A percentile compares a stretch with the other conserved stretches of the same genome.
These are phyloP conservation scores for Pollachius pollachius DNA, from an alignment of 2,113 vertebrate genomes.

Conservation along the genomic window DNA sequence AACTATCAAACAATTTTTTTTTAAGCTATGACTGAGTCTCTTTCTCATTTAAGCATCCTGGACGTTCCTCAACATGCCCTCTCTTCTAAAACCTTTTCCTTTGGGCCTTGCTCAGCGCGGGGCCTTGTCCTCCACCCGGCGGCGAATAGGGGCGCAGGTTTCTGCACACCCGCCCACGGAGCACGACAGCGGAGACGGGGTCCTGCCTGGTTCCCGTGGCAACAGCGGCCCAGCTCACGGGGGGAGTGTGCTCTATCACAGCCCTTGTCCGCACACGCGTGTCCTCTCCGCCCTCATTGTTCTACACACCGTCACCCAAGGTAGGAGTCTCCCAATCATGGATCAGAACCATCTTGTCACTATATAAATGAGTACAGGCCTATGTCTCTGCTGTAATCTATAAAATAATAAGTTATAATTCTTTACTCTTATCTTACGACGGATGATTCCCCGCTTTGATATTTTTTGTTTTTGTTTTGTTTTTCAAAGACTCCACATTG, in stretches of 20 bases:
- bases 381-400: no score
- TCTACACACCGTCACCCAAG: conserved; percentile 85
- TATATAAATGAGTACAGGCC: no score
- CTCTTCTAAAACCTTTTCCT: neutral
- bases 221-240: conserved; percentile 20
- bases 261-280: conserved; percentile 75
- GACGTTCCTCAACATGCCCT: neutral
- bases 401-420: no score
- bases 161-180: conserved; percentile 71
- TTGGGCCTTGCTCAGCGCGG: conserved; percentile 57
- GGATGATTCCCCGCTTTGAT: no score
- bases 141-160: conserved; percentile 82
- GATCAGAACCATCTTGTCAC: neutral
- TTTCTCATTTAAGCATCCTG: no score
- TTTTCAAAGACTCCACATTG: no score
- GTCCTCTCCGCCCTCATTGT: conserved; percentile 83
- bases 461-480: no score
- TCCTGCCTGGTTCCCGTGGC: conserved; percentile 56
- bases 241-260: conserved; percentile 73
- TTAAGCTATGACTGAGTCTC: neutral
- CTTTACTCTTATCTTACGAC: no score
- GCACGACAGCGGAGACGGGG: conserved; percentile 34
- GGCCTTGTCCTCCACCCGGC: conserved; percentile 77
- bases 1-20: neutral
- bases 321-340: conserved; percentile 49